Evolutionary conservation across 2,113 vertebrate species (phyloP).

Genomic region (Eptatretus burgeri): DNA sequence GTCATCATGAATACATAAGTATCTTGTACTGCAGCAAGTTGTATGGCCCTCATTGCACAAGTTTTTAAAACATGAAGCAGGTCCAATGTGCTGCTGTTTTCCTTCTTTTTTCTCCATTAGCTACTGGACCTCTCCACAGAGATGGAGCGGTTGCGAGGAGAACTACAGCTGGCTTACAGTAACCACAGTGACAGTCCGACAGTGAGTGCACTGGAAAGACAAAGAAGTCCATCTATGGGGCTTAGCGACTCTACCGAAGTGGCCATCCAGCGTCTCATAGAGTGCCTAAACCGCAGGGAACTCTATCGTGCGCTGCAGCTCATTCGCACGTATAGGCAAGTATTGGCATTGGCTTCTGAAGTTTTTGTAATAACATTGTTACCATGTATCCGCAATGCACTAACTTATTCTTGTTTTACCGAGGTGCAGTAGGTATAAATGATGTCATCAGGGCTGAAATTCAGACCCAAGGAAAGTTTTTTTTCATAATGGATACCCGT

Average conservation of each 20-base stretch:
- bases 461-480: neutral
- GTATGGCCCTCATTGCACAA: no score
- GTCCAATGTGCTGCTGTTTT: neutral
- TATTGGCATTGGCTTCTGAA: neutral
- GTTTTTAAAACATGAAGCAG: neutral
- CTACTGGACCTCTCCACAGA: constrained; percentile 90
- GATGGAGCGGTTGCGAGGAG: constrained; percentile 56
- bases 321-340: constrained; percentile 75
- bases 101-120: constrained; percentile 18
- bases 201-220: constrained; percentile 26
- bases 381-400: neutral
- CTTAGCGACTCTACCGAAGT: constrained; percentile 47
- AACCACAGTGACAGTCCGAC: constrained; percentile 34
- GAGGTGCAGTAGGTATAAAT: neutral
- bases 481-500: neutral
- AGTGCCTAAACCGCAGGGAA: constrained; percentile 66
- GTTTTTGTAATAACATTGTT: neutral
- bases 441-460: neutral
- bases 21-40: no score
- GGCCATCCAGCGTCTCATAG: constrained; percentile 72
- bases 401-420: neutral
- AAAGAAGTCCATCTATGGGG: constrained; percentile 23
- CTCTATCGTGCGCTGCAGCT: constrained; percentile 52
- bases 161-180: constrained; percentile 37
- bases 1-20: no score